Evolutionary conservation across 2,888 invertebrate genomes (phyloP).

Genomic region (Noctua janthe): DNA sequence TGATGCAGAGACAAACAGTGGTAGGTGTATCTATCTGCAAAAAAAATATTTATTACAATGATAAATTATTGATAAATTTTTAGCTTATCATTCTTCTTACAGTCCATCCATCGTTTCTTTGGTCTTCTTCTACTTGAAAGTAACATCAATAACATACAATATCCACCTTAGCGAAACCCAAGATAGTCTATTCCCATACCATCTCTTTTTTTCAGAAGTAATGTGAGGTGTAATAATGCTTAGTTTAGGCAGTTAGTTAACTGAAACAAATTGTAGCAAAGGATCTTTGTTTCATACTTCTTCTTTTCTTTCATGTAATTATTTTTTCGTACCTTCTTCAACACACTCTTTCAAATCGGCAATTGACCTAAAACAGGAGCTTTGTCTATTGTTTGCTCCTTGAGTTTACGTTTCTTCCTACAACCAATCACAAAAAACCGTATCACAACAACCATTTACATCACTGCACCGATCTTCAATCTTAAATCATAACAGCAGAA

Average conservation of each 20-base stretch:
- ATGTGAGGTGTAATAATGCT: neutral
- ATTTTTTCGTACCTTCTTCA: no score
- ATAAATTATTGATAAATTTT: no score
- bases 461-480: conserved; percentile 21
- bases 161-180: no score
- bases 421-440: neutral
- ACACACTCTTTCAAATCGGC: neutral
- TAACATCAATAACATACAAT: neutral
- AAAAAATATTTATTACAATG: no score
- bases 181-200: no score
- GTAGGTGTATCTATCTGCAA: no score
- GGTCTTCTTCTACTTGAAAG: neutral
- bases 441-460: conserved; percentile 2
- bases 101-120: no score
- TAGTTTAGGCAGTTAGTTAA: neutral
- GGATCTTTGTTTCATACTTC: neutral
- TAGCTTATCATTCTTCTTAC: no score
- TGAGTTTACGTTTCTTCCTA: no score
- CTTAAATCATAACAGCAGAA: conserved; percentile 62
- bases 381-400: no score
- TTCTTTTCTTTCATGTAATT: neutral
- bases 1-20: no score
- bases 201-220: no score
- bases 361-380: neutral
- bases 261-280: neutral